These are phyloP conservation scores for Pachyramphus minor DNA, from an alignment of 2,113 vertebrate genomes.

Conservation along the genomic window DNA sequence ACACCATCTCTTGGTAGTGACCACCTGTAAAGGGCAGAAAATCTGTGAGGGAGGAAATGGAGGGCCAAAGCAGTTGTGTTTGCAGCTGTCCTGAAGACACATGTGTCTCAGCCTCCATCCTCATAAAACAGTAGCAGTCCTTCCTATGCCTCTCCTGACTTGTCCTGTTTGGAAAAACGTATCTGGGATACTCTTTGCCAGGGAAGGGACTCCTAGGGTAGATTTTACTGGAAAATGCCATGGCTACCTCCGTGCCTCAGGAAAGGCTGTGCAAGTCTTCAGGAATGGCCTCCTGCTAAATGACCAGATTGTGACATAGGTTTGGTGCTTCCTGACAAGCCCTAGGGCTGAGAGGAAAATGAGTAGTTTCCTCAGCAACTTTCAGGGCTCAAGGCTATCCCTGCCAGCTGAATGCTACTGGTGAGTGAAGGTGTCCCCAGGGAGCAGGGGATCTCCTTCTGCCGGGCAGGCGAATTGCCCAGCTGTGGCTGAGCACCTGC, in stretches of 20 bases:
- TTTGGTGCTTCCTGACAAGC: not conserved
- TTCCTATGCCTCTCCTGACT: not conserved
- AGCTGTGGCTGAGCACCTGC: not conserved
- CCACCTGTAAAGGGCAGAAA: not conserved
- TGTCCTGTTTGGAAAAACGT: not conserved
- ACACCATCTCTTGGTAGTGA: not conserved
- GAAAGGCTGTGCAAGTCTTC: not conserved
- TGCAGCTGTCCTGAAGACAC: not conserved
- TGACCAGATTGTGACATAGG: not conserved
- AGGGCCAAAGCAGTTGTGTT: rapidly evolving
- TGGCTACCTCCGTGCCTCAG: rapidly evolving
- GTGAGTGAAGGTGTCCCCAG: rapidly evolving
- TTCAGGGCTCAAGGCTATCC: rapidly evolving
- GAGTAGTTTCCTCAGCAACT: not conserved
- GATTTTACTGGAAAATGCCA: not conserved
- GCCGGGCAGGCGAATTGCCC: rapidly evolving
- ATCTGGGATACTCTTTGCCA: not conserved
- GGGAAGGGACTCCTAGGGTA: not conserved
- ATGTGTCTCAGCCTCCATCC: not conserved
- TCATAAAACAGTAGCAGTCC: not conserved
- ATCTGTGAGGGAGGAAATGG: not conserved
- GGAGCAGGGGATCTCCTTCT: not conserved
- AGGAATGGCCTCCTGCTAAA: not conserved
- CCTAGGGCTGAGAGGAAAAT: not conserved
- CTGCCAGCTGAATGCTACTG: not conserved